Percentiles rank a stretch among this genome's conserved stretches.
These are phyloP conservation scores for Pachyramphus minor DNA, from an alignment of 2,113 vertebrate species.

Conservation along the genomic window DNA sequence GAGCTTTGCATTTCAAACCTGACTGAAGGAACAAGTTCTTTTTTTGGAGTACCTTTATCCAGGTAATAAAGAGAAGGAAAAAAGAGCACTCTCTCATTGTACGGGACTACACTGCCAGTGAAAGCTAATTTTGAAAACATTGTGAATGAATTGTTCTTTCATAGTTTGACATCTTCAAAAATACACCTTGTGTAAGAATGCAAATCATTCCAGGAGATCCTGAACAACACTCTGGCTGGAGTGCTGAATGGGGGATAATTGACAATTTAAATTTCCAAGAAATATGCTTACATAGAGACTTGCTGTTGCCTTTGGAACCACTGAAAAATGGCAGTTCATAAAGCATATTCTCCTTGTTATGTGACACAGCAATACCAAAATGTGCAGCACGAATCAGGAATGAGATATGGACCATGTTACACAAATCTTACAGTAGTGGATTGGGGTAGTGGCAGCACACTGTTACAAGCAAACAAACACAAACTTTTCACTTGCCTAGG, in stretches of 20 bases:
- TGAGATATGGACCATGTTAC: not conserved
- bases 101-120: not conserved
- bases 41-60: not conserved
- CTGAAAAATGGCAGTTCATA: not conserved
- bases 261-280: not conserved
- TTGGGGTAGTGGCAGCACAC: not conserved
- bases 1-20: not conserved
- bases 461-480: not conserved
- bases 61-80: not conserved
- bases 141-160: not conserved
- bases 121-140: not conserved
- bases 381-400: not conserved
- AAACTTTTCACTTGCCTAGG: not conserved
- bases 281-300: not conserved
- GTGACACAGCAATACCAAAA: not conserved
- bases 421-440: too few relatives aligned
- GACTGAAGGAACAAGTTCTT: not conserved
- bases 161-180: not conserved
- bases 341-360: not conserved
- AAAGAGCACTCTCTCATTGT: fast-evolving
- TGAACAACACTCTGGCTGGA: not conserved
- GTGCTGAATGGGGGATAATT: not conserved
- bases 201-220: not conserved
- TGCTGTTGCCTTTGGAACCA: not conserved
- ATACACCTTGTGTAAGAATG: not conserved